These are phyloP conservation scores for Florisuga fusca DNA, from an alignment of 2,797 vertebrate species.

Conservation along the genomic window DNA sequence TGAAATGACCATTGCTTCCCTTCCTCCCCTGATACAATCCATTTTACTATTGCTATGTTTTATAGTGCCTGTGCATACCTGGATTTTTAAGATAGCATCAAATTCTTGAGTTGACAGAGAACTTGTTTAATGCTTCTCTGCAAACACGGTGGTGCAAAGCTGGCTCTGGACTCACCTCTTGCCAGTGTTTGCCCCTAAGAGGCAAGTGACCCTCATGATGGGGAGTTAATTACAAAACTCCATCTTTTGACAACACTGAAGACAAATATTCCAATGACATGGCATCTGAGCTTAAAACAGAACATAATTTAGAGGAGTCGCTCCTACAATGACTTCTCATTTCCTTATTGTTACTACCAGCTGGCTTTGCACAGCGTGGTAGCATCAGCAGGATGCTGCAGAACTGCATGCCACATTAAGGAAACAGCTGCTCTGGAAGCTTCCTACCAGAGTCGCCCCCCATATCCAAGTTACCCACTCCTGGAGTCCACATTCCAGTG, in stretches of 20 bases:
- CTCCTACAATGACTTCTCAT: neutral
- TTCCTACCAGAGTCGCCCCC: neutral
- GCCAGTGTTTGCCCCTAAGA: neutral
- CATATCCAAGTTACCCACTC: neutral
- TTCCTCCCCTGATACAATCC: neutral
- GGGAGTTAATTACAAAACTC: neutral
- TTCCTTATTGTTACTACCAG: neutral
- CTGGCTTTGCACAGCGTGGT: neutral
- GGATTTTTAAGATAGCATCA: neutral
- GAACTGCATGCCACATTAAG: rapidly evolving
- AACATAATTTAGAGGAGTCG: neutral
- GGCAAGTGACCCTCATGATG: neutral
- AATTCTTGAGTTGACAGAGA: neutral
- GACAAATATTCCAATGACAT: neutral
- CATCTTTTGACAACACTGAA: neutral
- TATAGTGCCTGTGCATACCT: neutral
- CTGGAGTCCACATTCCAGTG: neutral
- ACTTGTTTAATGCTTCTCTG: neutral
- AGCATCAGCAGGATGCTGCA: neutral
- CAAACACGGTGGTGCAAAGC: neutral
- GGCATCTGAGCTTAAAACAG: neutral
- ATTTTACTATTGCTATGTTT: neutral
- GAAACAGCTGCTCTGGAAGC: neutral
- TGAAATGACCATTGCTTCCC: neutral
- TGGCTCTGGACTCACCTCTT: neutral